Evolutionary conservation across 2,797 vertebrate genomes (phyloP), one percentile per base, ranked within the genome.

Genomic region (Lepus townsendii): DNA sequence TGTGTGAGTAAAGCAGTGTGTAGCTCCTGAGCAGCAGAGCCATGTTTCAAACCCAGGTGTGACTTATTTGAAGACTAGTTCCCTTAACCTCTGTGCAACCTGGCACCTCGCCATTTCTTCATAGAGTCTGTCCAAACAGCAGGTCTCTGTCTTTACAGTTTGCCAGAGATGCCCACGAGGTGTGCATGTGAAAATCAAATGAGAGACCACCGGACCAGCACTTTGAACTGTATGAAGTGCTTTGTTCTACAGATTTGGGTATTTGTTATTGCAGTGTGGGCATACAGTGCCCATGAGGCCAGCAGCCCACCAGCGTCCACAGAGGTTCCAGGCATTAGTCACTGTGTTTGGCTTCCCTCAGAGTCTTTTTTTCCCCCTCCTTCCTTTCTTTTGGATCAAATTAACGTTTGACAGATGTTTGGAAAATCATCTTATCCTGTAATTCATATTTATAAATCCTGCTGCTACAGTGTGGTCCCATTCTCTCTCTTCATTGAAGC

Each of bases 401-500:
- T 95, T 96, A 97, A 90, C 84, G 92, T 95, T 92, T 97, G 96
- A 97, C 96, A 97, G 94, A 96, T 96, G 95, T 97, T 96, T 97
- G 91, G 96, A 96, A 97, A 97, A 92, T 94, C 92, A 80, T 84
- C 90, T 96, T 96, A 96, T 96, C 94, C 96, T 95, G 94, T 96
- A 95, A 91, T 97, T 97, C 92, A 83, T 97, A 96, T 97, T 97
- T 97, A 96, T 96, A 97, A 97, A 96, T 96, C 96, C 92, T 95
- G n/a, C 82, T 96, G 94, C 82, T 97, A 63, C 95, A 88, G 93
- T 96, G 97, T 96, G 96, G 95, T 97, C 96, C 84, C 88, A 63
- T 94, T 96, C 77, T 94, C 73, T 94, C 26, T 96, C 88, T 97
- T 96, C 93, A 75, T 24, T 65, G 88, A 95, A 95, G 90, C 95